phyloP scores from a whole-genome alignment of 2,888 invertebrate genomes.

The Torymus texanus region DNA sequence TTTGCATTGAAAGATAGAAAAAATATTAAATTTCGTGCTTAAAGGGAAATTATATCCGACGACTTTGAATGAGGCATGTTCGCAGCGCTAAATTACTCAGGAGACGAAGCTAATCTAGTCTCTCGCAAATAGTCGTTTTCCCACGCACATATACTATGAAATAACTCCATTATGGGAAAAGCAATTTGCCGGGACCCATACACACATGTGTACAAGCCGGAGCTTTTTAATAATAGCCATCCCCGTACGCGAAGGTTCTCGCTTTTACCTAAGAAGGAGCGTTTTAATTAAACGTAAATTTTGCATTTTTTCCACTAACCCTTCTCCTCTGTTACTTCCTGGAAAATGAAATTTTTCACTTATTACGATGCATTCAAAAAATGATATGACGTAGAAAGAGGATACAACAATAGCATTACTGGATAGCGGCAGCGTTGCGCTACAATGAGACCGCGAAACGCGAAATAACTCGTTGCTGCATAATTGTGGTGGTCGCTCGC shows the following conservation, averaged over 20 bases:
- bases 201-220: too few relatives aligned
- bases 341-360: too few relatives aligned
- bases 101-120: too few relatives aligned
- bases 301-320: background rate
- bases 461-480: constrained; percentile 25
- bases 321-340: too few relatives aligned
- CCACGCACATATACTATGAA: background rate
- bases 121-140: background rate
- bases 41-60: constrained; percentile 63
- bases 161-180: constrained; percentile 2
- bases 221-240: too few relatives aligned
- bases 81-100: too few relatives aligned
- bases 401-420: constrained; percentile 11
- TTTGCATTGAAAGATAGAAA: constrained; percentile 14
- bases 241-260: too few relatives aligned
- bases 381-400: background rate
- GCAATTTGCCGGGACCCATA: constrained; percentile 20
- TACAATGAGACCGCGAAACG: background rate
- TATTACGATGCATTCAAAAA: constrained; percentile 8
- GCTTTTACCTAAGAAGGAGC: background rate
- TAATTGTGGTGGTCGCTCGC: background rate
- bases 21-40: constrained; percentile 63
- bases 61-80: constrained; percentile 59
- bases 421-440: background rate
- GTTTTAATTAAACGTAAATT: constrained; percentile 40